These are phyloP conservation scores for Orthosia gracilis DNA, from an alignment of 2,888 invertebrate species.

Conservation along the genomic window DNA sequence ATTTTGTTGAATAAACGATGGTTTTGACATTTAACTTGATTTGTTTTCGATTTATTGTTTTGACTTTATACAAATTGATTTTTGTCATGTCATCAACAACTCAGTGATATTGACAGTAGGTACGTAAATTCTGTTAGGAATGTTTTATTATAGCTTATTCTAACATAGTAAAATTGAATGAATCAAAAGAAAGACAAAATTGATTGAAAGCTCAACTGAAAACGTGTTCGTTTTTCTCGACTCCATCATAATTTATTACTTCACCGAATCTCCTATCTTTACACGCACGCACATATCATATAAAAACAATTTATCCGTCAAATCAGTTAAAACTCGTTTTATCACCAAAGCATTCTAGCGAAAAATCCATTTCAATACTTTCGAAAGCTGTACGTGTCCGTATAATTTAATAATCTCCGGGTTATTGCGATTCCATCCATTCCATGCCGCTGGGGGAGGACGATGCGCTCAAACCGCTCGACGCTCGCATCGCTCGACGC, in stretches of 20 bases:
- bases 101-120: no score
- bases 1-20: slow-evolving; percentile 11
- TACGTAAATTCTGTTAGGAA: neutral
- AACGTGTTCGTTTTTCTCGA: neutral
- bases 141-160: slow-evolving; percentile 1
- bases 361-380: slow-evolving; percentile 74
- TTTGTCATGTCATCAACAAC: neutral
- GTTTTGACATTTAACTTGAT: neutral
- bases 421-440: slow-evolving; percentile 84
- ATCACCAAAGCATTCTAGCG: slow-evolving; percentile 68
- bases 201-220: neutral
- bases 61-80: neutral
- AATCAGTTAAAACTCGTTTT: slow-evolving; percentile 67
- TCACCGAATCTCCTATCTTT: slow-evolving; percentile 10
- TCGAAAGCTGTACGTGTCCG: slow-evolving; percentile 78
- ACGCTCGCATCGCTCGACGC: slow-evolving; percentile 66
- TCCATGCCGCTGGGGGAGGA: slow-evolving; percentile 75
- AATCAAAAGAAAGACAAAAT: neutral
- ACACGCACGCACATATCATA: slow-evolving; percentile 55
- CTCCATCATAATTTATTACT: slow-evolving; percentile 4
- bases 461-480: slow-evolving; percentile 71
- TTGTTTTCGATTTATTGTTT: slow-evolving; percentile 1
- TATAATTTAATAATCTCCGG: slow-evolving; percentile 89
- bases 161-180: neutral
- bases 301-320: slow-evolving; percentile 62